Evolutionary conservation across 2,113 vertebrate genomes (phyloP).

Genomic region (Tyrannus savana): DNA sequence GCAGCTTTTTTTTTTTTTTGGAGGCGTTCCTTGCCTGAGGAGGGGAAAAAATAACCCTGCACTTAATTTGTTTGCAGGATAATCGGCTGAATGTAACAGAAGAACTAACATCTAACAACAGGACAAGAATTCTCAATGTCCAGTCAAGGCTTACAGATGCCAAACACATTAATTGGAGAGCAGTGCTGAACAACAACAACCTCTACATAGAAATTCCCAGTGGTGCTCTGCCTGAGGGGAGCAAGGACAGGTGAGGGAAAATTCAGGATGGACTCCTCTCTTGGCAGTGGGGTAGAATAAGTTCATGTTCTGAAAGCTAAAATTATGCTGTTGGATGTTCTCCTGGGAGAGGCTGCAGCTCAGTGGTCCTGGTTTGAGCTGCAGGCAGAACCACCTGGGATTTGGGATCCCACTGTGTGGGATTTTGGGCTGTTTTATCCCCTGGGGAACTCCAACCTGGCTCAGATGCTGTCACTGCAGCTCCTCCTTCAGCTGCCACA

Average conservation of each 20-base stretch:
- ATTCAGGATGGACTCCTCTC: fast-evolving
- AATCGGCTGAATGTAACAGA: constrained; percentile 96
- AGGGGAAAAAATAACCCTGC: not conserved
- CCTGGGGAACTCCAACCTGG: not conserved
- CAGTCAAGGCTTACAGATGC: constrained; percentile 88
- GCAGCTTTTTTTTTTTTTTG: not conserved
- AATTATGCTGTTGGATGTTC: not conserved
- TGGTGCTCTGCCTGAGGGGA: constrained; percentile 93
- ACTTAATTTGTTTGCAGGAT: constrained; percentile 72
- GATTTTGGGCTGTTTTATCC: not conserved
- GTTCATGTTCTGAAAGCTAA: not conserved
- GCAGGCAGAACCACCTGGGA: not conserved
- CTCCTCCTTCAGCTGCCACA: not conserved
- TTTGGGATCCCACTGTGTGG: not conserved
- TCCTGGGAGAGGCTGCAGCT: not conserved
- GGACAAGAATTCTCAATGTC: constrained; percentile 89
- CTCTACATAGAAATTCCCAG: constrained; percentile 93
- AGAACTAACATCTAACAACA: constrained; percentile 85
- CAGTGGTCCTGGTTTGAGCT: not conserved
- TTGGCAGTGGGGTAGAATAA: not conserved
- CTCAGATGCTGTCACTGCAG: not conserved
- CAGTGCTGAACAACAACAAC: constrained; percentile 85
- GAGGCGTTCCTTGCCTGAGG: not conserved
- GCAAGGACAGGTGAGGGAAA: constrained; percentile 89
- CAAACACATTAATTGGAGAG: constrained; percentile 89